Evolutionary conservation across 2,113 vertebrate genomes (phyloP).

Genomic region (Oenanthe melanoleuca): DNA sequence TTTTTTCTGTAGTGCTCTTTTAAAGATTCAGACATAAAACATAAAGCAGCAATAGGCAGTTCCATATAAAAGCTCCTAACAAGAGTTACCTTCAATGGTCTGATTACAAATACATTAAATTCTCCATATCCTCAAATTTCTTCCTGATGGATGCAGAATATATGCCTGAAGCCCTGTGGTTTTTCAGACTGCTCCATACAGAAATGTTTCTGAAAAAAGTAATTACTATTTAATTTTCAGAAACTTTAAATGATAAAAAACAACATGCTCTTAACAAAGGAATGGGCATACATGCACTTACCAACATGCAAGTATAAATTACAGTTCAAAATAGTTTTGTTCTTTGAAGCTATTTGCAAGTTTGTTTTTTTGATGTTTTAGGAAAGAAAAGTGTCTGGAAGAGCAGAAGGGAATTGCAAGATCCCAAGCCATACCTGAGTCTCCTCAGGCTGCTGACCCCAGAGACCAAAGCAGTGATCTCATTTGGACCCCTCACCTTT

Average conservation of each 20-base stretch:
- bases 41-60: slow-evolving; percentile 32
- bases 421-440: background rate
- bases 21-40: slow-evolving; percentile 44
- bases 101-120: background rate
- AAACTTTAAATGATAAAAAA: background rate
- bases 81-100: slow-evolving; percentile 16
- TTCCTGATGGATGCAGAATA: background rate
- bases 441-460: background rate
- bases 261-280: background rate
- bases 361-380: background rate
- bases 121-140: background rate
- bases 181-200: background rate
- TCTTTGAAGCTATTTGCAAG: background rate
- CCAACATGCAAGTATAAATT: background rate
- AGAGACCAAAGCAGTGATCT: background rate
- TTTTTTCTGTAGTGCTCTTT: slow-evolving; percentile 40
- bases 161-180: background rate
- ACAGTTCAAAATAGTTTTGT: background rate
- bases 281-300: background rate
- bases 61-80: slow-evolving; percentile 61
- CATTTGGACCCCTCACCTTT: background rate
- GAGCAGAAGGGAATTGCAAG: background rate
- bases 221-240: background rate
- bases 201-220: background rate
- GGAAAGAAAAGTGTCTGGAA: background rate